Percentiles rank a stretch among this genome's conserved stretches.
These are phyloP conservation scores for Xiphophorus couchianus DNA, from an alignment of 2,113 vertebrate species.

Conservation along the genomic window DNA sequence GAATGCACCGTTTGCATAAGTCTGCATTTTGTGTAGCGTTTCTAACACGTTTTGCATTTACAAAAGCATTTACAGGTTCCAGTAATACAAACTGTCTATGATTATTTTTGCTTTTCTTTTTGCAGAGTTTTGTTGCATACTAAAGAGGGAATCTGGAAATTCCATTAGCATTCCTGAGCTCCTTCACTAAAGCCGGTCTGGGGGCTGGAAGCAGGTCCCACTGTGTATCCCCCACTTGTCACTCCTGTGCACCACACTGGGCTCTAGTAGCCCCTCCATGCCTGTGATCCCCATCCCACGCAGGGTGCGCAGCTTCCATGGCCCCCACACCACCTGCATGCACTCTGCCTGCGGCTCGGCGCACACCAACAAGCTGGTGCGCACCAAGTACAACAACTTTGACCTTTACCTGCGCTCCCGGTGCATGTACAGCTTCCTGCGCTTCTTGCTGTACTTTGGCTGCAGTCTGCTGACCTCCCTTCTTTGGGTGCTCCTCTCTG, in stretches of 20 bases:
- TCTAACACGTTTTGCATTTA: not conserved
- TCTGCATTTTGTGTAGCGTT: not conserved
- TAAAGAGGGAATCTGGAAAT: not conserved
- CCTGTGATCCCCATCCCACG: slow-evolving; percentile 98
- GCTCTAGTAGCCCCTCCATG: slow-evolving; percentile 85
- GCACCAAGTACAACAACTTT: slow-evolving; percentile 96
- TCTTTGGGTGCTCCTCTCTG: slow-evolving; percentile 93
- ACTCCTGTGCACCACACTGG: slow-evolving; percentile 57
- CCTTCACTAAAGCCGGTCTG: slow-evolving; percentile 4
- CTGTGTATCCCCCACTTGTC: slow-evolving; percentile 45
- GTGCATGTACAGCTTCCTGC: slow-evolving; percentile 95
- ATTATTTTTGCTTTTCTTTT: not conserved
- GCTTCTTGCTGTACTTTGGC: slow-evolving; percentile 96
- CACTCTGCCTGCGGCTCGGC: slow-evolving; percentile 93
- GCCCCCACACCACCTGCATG: slow-evolving; percentile 96
- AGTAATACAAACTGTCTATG: not conserved
- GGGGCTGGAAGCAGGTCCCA: slow-evolving; percentile 16
- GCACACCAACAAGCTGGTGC: slow-evolving; percentile 86
- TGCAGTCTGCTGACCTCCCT: slow-evolving; percentile 96
- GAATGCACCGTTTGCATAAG: slow-evolving; percentile 8
- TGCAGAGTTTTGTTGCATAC: slow-evolving; percentile 28
- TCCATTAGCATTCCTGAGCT: slow-evolving; percentile 4
- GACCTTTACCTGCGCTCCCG: slow-evolving; percentile 94
- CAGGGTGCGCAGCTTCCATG: slow-evolving; percentile 96
- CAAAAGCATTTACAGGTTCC: not conserved